Conservation (phyloP, 2,113 vertebrate genomes). For the Gavia stellata region DNA sequence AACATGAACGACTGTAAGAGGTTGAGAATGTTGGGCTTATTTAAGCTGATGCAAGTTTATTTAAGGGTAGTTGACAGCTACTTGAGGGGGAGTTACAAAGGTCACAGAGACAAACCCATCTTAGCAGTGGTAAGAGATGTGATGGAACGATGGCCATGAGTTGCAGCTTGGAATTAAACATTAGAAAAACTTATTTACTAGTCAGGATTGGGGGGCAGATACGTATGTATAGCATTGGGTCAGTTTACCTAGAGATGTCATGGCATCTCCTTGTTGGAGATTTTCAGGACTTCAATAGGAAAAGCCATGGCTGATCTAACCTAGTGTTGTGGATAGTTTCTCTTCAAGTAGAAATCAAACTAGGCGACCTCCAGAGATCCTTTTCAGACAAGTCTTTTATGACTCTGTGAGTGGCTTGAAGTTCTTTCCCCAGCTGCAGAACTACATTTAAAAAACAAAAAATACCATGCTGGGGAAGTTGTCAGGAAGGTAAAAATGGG, state of each 20-base stretch:
- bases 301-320: neutral
- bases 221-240: neutral
- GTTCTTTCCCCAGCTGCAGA: neutral
- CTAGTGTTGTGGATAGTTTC: neutral
- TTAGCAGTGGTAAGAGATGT: neutral
- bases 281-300: neutral
- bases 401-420: neutral
- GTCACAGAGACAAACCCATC: neutral
- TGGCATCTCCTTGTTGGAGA: neutral
- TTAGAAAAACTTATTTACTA: neutral
- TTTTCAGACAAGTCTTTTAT: neutral
- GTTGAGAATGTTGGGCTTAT: neutral
- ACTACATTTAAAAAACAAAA: neutral
- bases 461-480: neutral
- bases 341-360: neutral
- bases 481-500: neutral
- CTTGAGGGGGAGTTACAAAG: neutral
- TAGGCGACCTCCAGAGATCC: neutral
- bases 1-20: neutral
- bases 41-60: neutral
- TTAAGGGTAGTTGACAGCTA: neutral
- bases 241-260: neutral
- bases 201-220: neutral
- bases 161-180: neutral
- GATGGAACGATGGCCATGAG: rapidly evolving